Conservation (phyloP, 2,888 invertebrate species). For the Spilosoma lubricipeda region DNA sequence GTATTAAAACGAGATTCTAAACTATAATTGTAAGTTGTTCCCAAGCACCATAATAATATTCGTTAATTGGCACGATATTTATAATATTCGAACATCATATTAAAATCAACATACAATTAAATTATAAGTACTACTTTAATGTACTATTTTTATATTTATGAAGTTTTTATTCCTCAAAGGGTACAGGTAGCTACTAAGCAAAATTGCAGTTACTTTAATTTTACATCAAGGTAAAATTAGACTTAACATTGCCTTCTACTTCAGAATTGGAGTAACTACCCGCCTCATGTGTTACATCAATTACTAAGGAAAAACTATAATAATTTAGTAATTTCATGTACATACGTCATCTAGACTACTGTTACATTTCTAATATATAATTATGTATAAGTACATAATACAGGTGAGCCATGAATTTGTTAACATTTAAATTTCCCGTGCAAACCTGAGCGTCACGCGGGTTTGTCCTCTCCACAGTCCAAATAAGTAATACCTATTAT, state of each 20-base stretch:
- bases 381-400: neutral
- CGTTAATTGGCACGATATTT: conserved; percentile 47
- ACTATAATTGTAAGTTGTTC: conserved; percentile 43
- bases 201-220: conserved; percentile 5
- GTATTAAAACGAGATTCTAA: conserved; percentile 40
- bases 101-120: neutral
- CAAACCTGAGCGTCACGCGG: too few species aligned
- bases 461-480: neutral
- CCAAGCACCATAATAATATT: conserved; percentile 60
- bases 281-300: neutral
- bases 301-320: conserved; percentile 1
- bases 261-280: conserved; percentile 4
- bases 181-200: conserved; percentile 3
- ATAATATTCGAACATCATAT: conserved; percentile 18
- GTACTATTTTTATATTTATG: neutral
- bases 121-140: neutral
- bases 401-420: too few species aligned
- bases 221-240: conserved; percentile 4
- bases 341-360: neutral
- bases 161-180: neutral
- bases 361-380: neutral
- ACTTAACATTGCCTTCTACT: conserved; percentile 4
- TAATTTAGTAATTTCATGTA: conserved; percentile 1
- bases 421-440: too few species aligned
- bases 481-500: neutral